Evolutionary conservation across 2,113 vertebrate species (phyloP).

Genomic region (Merops nubicus): DNA sequence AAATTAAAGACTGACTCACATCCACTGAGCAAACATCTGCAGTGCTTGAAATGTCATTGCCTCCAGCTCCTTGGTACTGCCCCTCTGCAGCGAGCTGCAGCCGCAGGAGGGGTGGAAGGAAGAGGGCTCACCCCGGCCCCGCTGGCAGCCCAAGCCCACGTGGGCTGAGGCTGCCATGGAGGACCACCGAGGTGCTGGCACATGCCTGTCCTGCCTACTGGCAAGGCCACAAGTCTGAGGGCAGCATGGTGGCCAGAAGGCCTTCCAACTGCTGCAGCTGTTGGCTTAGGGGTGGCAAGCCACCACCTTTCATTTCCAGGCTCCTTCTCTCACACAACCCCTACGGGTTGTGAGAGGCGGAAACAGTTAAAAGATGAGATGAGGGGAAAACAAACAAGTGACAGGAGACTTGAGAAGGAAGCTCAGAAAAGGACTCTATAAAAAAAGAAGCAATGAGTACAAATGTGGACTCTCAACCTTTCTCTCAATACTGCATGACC

Average conservation of each 20-base stretch:
- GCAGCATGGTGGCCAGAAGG: rapidly evolving
- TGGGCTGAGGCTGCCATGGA: rapidly evolving
- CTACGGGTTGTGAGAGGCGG: rapidly evolving
- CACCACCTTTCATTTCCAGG: not conserved
- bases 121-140: rapidly evolving
- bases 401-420: not conserved
- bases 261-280: not conserved
- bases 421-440: not conserved
- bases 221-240: rapidly evolving
- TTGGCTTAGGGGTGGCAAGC: not conserved
- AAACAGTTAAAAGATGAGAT: not conserved
- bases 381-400: not conserved
- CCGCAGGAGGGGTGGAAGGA: not conserved
- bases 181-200: rapidly evolving
- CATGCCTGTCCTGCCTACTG: rapidly evolving
- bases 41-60: constrained; percentile 46
- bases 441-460: not conserved
- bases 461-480: not conserved
- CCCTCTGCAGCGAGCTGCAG: constrained; percentile 1
- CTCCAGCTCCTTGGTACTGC: not conserved
- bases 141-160: rapidly evolving
- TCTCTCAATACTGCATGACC: not conserved
- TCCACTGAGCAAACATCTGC: constrained; percentile 48
- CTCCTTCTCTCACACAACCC: not conserved
- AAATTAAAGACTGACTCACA: constrained; percentile 65